Conservation (phyloP, 1,140 invertebrate genomes). For the Drosophila aff. region DNA sequence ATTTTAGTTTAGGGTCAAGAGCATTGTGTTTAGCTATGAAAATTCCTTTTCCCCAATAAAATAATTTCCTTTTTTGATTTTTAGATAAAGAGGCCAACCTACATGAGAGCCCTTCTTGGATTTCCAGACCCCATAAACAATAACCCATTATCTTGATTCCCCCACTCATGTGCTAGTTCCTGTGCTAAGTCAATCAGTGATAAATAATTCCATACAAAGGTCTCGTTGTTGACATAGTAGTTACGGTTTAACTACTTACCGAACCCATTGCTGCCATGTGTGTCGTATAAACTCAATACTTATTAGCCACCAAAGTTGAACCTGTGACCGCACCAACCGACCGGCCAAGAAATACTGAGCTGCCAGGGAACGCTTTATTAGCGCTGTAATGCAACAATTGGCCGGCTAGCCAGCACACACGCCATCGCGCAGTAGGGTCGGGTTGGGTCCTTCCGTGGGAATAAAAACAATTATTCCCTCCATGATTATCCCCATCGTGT, state of each 20-base stretch:
- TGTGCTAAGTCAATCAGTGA: not conserved
- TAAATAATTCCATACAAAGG: not conserved
- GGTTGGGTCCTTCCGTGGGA: conserved; percentile 31
- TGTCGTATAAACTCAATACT: conserved; percentile 9
- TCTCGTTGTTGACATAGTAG: not conserved
- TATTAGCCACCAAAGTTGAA: conserved; percentile 7
- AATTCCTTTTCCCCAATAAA: not conserved
- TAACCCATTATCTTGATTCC: not conserved
- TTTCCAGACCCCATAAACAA: not conserved
- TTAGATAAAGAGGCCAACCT: not conserved
- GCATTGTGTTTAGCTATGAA: too few species aligned
- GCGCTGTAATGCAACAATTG: conserved; percentile 68
- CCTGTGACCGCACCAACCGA: conserved; percentile 60
- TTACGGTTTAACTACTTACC: conserved; percentile 21
- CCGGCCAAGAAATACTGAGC: conserved; percentile 48
- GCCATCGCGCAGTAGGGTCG: conserved; percentile 29
- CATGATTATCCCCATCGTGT: not conserved
- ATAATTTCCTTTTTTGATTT: not conserved
- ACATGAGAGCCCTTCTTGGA: too few species aligned
- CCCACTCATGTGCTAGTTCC: not conserved
- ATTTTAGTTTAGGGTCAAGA: too few species aligned
- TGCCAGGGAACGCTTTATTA: conserved; percentile 1
- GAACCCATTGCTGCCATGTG: conserved; percentile 41
- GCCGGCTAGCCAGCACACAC: conserved; percentile 34
- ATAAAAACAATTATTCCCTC: conserved; percentile 42